Evolutionary conservation across 37 sponge, comb jelly and placozoan species (phyloP), one percentile per base, ranked within the genome.

Genomic region (Halichondria panicea): DNA sequence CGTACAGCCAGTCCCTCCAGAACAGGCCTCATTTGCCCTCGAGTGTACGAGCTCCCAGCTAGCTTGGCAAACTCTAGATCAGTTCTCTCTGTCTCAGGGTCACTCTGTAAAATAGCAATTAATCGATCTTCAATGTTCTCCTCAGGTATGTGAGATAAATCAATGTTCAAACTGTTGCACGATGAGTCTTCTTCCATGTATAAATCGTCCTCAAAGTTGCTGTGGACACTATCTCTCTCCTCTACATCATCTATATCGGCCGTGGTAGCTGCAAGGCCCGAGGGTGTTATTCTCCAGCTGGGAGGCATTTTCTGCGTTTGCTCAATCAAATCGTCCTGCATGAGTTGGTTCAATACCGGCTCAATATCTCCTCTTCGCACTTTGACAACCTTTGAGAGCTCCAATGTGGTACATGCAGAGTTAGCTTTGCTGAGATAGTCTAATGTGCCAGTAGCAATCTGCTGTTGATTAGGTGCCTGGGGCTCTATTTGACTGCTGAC

Each of bases 121-220:
- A 77, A 28, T 35, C 78, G 21, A n/a, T 77, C 35, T 31, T 30
- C 42, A 1, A 77, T 45, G 36, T 77, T 45, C 3, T 56, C 69
- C 33, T 66, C 79, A 30, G 69, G 59, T 33, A 77, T 48, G 9
- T 77, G 66, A 27, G 77, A 65, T 13, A 57, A 55, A 43, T 65
- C 35, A 25, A 22, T 53, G 25, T 3, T 3, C 21, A 43, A 41
- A 25, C 25, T 11, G 9, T 4, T 40, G 43, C 43, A 34, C 6
- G 43, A 43, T 43, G 69, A 27, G 7, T 7, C 25, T 58, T 6
- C 22, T 22, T 48, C 13, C 52, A 18, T 48, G 52, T 15, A 18
- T n/a, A n/a, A n/a, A 48, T 48, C 52, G 11, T 11, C 15, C 11
- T 48, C 52, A 11, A 48, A 18, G 11, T 48, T 15, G 15, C 15